These are phyloP conservation scores for Ceratina japonica DNA, from an alignment of 1,140 invertebrate species.

Conservation along the genomic window DNA sequence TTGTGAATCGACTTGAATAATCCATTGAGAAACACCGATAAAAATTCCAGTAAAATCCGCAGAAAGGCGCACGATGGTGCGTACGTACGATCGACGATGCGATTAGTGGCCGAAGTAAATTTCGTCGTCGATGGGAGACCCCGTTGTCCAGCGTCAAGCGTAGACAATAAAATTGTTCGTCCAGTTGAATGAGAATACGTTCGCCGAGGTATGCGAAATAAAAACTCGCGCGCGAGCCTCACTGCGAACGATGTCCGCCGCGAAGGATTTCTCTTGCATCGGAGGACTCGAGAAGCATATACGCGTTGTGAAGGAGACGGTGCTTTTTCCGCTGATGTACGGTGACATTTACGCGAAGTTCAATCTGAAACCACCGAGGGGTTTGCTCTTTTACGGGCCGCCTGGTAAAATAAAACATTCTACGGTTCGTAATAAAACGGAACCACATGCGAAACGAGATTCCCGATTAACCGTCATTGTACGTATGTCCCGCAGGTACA, in stretches of 20 bases:
- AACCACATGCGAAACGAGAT: not conserved
- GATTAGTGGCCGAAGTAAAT: not conserved
- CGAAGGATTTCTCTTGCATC: conserved; percentile 80
- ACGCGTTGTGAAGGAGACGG: conserved; percentile 85
- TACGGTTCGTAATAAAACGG: conserved; percentile 29
- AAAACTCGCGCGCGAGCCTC: not conserved
- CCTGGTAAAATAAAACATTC: conserved; percentile 81
- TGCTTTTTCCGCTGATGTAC: conserved; percentile 86
- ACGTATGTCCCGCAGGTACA: conserved; percentile 73
- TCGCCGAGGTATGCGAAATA: conserved; percentile 25
- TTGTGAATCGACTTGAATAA: conserved; percentile 44
- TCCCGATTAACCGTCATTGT: conserved; percentile 11
- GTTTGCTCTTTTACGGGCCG: conserved; percentile 88
- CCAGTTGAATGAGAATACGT: conserved; percentile 10
- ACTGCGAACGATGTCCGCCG: conserved; percentile 58
- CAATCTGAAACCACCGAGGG: conserved; percentile 85
- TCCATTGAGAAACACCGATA: not conserved
- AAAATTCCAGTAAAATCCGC: conserved; percentile 55
- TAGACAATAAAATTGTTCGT: not conserved
- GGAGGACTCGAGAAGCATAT: conserved; percentile 86
- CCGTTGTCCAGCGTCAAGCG: not conserved
- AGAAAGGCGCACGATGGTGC: conserved; percentile 36
- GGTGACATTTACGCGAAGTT: conserved; percentile 85
- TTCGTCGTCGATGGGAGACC: not conserved
- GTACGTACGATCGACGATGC: conserved; percentile 1